Conservation (phyloP, 92 coral and sea anemone species). For the Actinostola sp. region DNA sequence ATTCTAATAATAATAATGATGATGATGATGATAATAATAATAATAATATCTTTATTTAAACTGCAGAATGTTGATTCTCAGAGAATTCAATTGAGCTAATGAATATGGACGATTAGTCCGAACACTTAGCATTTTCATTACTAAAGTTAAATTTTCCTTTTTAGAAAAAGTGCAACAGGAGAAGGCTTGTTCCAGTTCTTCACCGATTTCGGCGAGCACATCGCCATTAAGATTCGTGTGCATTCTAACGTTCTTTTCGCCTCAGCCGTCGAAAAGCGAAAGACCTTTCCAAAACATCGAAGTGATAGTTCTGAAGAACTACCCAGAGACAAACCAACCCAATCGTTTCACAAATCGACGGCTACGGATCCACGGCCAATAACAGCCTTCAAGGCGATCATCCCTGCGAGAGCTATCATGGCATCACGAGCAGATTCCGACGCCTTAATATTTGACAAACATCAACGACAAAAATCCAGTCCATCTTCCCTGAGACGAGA, state of each 20-base stretch:
- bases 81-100: too few relatives aligned
- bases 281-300: conserved; percentile 41
- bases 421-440: conserved; percentile 8
- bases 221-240: conserved; percentile 58
- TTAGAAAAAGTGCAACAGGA: conserved; percentile 78
- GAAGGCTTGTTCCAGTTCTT: conserved; percentile 86
- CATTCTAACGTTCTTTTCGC: conserved; percentile 49
- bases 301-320: conserved; percentile 37
- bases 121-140: too few relatives aligned
- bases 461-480: not conserved
- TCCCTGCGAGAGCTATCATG: not conserved
- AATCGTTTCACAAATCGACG: conserved; percentile 1
- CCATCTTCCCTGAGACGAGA: conserved; percentile 10
- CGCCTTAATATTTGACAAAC: conserved; percentile 1
- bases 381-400: not conserved
- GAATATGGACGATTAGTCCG: too few relatives aligned
- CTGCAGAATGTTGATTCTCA: not conserved
- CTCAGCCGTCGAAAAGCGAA: conserved; percentile 53
- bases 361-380: conserved; percentile 13
- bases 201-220: conserved; percentile 63
- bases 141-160: too few relatives aligned
- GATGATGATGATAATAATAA: not conserved
- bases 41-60: not conserved
- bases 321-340: not conserved
- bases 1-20: not conserved